Evolutionary conservation across 1,140 invertebrate genomes (phyloP).

Genomic region (Platorchestia sp.): DNA sequence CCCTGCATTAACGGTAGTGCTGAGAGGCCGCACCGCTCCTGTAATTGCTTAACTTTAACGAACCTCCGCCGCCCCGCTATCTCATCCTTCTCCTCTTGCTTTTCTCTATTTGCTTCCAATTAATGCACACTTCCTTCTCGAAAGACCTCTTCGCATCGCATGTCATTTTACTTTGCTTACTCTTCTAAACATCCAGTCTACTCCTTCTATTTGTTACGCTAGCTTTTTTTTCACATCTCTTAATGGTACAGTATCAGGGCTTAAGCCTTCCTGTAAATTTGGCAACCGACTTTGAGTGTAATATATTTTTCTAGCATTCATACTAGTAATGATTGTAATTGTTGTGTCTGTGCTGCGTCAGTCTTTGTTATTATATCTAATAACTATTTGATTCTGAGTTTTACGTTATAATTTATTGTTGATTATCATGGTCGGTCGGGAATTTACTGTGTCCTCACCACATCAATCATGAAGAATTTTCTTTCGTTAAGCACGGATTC

Average conservation of each 20-base stretch:
- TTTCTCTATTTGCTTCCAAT: slow-evolving; percentile 8
- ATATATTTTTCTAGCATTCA: too few relatives aligned
- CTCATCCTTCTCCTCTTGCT: slow-evolving; percentile 12
- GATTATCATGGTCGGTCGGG: too few relatives aligned
- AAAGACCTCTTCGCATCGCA: not conserved
- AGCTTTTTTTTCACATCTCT: not conserved
- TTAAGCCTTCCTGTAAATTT: not conserved
- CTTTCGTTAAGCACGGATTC: too few relatives aligned
- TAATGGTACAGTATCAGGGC: too few relatives aligned
- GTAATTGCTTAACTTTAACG: slow-evolving; percentile 53
- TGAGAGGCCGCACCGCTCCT: slow-evolving; percentile 27
- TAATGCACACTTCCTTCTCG: not conserved
- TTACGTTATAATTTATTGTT: too few relatives aligned
- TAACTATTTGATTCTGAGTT: too few relatives aligned
- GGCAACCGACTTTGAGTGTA: not conserved
- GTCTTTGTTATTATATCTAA: too few relatives aligned
- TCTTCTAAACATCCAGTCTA: not conserved
- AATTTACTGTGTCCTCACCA: too few relatives aligned
- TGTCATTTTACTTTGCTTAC: not conserved
- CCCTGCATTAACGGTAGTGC: slow-evolving; percentile 31
- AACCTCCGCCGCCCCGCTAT: slow-evolving; percentile 1
- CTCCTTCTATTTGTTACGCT: not conserved
- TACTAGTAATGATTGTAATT: too few relatives aligned
- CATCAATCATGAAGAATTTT: too few relatives aligned
- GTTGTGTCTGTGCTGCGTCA: too few relatives aligned